A percentile compares a stretch with the other conserved stretches of the same genome.
These are phyloP conservation scores for Papilio machaon DNA, from an alignment of 1,140 invertebrate genomes.

Conservation along the genomic window DNA sequence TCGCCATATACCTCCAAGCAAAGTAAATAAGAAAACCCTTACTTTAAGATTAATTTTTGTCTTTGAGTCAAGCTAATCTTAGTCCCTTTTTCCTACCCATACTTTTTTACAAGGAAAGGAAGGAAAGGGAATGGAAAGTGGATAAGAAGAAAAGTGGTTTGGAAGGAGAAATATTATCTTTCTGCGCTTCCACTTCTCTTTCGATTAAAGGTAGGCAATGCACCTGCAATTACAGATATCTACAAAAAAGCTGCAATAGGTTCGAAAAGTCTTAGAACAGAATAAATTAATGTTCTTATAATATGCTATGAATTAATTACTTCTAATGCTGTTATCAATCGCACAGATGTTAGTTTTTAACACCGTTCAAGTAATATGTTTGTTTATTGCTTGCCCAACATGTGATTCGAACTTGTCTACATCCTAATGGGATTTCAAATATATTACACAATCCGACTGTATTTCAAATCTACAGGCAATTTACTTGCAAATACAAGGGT, in stretches of 20 bases:
- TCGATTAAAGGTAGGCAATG: no score
- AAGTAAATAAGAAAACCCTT: background rate
- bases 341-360: background rate
- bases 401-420: slow-evolving; percentile 7
- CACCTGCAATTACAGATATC: no score
- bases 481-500: slow-evolving; percentile 30
- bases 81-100: no score
- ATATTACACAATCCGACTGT: slow-evolving; percentile 9
- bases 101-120: no score
- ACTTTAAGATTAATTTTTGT: background rate
- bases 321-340: no score
- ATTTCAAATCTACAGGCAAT: slow-evolving; percentile 32
- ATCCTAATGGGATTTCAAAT: slow-evolving; percentile 11
- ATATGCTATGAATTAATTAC: background rate
- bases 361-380: background rate
- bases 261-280: no score
- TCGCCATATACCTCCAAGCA: background rate
- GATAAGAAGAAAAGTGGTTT: no score
- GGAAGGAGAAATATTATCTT: no score
- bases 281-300: background rate
- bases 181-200: no score
- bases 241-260: no score
- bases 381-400: slow-evolving; percentile 10
- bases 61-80: no score
- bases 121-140: no score